Conservation (phyloP, 2,113 vertebrate species). For the Axis porcinus region DNA sequence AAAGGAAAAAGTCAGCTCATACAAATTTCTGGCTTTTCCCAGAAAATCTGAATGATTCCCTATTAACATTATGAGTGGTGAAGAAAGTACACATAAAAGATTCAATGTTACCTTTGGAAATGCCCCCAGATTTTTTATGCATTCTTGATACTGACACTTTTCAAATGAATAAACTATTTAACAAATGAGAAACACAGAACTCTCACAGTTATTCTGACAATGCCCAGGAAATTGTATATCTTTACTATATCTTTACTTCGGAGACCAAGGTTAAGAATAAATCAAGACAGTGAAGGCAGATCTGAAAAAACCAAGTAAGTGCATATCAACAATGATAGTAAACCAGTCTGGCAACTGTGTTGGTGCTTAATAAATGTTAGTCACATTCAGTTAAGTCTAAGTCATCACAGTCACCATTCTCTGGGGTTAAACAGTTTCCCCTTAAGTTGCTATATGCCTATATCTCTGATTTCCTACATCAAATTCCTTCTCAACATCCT, state of each 20-base stretch:
- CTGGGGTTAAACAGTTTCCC: neutral
- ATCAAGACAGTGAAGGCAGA: neutral
- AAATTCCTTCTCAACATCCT: neutral
- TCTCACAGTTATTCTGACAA: neutral
- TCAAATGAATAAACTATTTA: neutral
- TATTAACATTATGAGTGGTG: neutral
- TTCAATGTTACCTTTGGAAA: neutral
- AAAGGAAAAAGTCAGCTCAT: neutral
- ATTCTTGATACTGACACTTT: neutral
- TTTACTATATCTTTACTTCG: neutral
- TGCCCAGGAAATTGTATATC: neutral
- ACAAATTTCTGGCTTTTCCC: neutral
- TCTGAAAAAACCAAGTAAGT: neutral
- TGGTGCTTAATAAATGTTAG: neutral
- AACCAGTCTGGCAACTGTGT: neutral
- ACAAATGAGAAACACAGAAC: neutral
- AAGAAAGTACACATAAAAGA: neutral
- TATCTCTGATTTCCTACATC: neutral
- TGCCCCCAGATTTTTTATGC: neutral
- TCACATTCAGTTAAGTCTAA: neutral
- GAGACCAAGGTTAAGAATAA: neutral
- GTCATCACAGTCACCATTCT: neutral
- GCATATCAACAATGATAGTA: neutral
- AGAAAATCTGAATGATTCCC: neutral
- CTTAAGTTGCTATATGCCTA: neutral